Evolutionary conservation across 2,797 vertebrate species (phyloP), one percentile per base, ranked within the genome.

Genomic region (Parauchenoglanis punctatus): DNA sequence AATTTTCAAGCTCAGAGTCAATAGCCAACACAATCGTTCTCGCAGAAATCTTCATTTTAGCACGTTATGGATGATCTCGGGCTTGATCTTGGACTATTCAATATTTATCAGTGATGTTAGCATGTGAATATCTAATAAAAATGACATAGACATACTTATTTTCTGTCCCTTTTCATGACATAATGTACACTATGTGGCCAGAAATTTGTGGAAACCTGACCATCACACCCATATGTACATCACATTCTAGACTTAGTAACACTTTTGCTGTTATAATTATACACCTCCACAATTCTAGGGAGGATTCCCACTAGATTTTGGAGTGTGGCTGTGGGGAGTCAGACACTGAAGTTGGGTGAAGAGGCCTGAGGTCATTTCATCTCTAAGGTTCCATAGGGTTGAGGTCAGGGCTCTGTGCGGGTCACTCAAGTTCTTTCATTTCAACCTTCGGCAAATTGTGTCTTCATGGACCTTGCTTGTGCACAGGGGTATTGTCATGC

Each of bases 1-100:
- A 77, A 87, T 83, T 88, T 81, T 77, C 67, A 67, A 84, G 77
- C 81, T 76, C 67, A 78, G 80, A 90, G 91, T 91, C 89, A 89
- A 89, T 75, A 87, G 88, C 75, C 68, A 46, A 54, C 81, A 90
- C 70, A 90, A 72, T 31, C 72, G 78, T 8, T 85, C 83, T 89
- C 67, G 73, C 61, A 68, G 59, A 20, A 82, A 15, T 28, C 6
- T 20, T 12, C 25, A 52, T 87, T 70, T 80, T 78, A 31, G 17
- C 49, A 72, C 28, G 54, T 85, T 78, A 63, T 40, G 31, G 75
- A 88, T 44, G 61, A 76, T 46, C 49, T 76, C 20, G 4, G 31
- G 49, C 5, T 76, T 49, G 25, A 52, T 46, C 7, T 46, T 52
- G 46, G 46, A 76, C 73, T 76, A 15, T 72, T 72, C 40, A 44